phyloP scores from a whole-genome alignment of 2,113 vertebrate genomes.

The Okapia johnstoni region DNA sequence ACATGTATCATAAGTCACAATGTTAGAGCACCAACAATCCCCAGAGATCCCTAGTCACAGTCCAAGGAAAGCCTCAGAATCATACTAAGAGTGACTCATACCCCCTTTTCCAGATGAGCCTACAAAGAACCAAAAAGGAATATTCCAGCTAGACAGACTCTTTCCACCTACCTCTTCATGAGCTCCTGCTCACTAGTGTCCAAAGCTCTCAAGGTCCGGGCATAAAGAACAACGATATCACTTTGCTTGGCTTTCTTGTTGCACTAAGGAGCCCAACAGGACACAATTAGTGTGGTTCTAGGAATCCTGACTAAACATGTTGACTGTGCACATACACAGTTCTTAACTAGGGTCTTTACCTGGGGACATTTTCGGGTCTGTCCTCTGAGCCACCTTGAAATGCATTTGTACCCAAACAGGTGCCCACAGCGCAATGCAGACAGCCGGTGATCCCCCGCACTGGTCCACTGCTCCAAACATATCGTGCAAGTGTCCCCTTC shows the following conservation, averaged over 20 bases:
- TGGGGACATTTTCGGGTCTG: constrained; percentile 93
- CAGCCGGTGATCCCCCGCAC: constrained; percentile 90
- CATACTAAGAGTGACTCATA: background rate
- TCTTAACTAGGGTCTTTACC: constrained; percentile 77
- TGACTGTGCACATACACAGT: background rate
- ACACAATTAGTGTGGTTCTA: background rate
- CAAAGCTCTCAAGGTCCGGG: constrained; percentile 88
- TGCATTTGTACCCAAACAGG: constrained; percentile 93
- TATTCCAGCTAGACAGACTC: background rate
- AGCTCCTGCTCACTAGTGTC: constrained; percentile 92
- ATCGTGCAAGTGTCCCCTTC: constrained; percentile 93
- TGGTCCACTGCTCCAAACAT: constrained; percentile 96
- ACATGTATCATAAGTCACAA: background rate
- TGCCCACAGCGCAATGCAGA: constrained; percentile 93
- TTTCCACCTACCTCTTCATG: constrained; percentile 87
- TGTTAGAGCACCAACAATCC: background rate
- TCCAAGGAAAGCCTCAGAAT: background rate
- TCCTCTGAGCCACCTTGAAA: constrained; percentile 91
- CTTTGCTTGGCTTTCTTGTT: constrained; percentile 95
- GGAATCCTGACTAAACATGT: background rate
- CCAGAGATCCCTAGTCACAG: background rate
- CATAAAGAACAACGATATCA: constrained; percentile 93
- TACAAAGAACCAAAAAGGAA: background rate
- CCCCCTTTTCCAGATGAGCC: background rate
- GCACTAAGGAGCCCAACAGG: constrained; percentile 82